Percentiles rank a stretch among this genome's conserved stretches.
Conservation (phyloP, 2,113 vertebrate genomes). For the Tautogolabrus adspersus region DNA sequence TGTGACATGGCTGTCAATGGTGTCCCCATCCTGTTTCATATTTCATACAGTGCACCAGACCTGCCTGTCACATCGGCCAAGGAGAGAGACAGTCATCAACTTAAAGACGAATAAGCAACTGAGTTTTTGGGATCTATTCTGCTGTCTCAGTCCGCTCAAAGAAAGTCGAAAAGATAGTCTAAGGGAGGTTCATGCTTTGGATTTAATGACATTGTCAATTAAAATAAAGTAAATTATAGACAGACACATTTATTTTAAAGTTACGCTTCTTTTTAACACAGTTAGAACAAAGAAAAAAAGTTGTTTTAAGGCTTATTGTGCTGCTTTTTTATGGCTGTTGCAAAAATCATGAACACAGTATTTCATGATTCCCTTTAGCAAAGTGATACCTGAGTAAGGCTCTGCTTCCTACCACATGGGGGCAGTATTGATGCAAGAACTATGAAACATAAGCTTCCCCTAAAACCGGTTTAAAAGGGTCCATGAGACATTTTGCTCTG, state of each 20-base stretch:
- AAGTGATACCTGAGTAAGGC: constrained; percentile 5
- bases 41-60: constrained; percentile 80
- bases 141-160: constrained; percentile 6
- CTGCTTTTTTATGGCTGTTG: neutral
- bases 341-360: neutral
- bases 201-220: neutral
- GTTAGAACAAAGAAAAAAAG: neutral
- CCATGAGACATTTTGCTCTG: constrained; percentile 26
- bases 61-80: constrained; percentile 74
- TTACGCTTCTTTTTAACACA: neutral
- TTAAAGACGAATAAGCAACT: constrained; percentile 36
- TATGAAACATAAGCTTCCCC: neutral
- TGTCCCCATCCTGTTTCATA: constrained; percentile 79
- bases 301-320: neutral
- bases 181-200: neutral
- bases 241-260: neutral
- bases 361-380: neutral
- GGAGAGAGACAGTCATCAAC: constrained; percentile 64
- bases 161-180: neutral
- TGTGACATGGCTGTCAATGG: constrained; percentile 83
- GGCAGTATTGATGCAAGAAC: constrained; percentile 81
- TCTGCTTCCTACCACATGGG: constrained; percentile 67
- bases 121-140: constrained; percentile 31
- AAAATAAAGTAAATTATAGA: neutral
- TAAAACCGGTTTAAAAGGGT: constrained; percentile 14